Conservation (phyloP, 1,140 invertebrate species). For the Zaprionus inermis region DNA sequence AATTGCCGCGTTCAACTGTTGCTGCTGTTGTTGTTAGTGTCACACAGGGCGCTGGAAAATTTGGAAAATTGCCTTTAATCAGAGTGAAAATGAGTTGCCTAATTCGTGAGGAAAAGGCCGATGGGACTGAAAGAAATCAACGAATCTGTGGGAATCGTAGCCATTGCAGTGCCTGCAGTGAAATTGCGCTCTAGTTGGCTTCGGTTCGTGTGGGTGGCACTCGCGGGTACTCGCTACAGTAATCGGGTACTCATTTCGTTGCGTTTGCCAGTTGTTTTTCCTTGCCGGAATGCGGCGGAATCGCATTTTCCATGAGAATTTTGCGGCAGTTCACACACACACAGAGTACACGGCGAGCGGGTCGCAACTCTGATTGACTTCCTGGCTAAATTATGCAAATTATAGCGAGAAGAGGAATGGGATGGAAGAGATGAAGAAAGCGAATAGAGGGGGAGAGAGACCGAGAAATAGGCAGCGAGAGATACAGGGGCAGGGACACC, state of each 20-base stretch:
- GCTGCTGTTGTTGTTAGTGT: conserved; percentile 58
- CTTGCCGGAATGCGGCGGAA: conserved; percentile 49
- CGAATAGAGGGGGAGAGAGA: background rate
- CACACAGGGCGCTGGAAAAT: conserved; percentile 67
- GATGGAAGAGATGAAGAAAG: background rate
- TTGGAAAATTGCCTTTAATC: conserved; percentile 82
- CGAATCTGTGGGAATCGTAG: conserved; percentile 56
- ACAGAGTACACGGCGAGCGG: conserved; percentile 24
- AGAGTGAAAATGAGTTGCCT: conserved; percentile 78
- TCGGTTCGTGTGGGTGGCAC: conserved; percentile 60
- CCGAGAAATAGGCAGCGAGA: background rate
- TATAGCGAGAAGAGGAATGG: conserved; percentile 17
- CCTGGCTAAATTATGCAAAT: conserved; percentile 44
- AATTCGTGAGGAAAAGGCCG: conserved; percentile 52
- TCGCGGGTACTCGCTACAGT: background rate
- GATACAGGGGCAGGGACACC: background rate
- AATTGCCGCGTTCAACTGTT: conserved; percentile 61
- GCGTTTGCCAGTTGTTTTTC: conserved; percentile 19
- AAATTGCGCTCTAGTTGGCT: conserved; percentile 35
- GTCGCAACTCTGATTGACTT: conserved; percentile 43
- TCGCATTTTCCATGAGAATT: conserved; percentile 58
- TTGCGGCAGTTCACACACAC: conserved; percentile 72
- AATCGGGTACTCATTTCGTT: conserved; percentile 42
- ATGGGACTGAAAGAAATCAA: conserved; percentile 22
- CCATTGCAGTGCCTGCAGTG: conserved; percentile 17